These are phyloP conservation scores for Dendrolimus houi DNA, from an alignment of 2,888 invertebrate species.

Conservation along the genomic window DNA sequence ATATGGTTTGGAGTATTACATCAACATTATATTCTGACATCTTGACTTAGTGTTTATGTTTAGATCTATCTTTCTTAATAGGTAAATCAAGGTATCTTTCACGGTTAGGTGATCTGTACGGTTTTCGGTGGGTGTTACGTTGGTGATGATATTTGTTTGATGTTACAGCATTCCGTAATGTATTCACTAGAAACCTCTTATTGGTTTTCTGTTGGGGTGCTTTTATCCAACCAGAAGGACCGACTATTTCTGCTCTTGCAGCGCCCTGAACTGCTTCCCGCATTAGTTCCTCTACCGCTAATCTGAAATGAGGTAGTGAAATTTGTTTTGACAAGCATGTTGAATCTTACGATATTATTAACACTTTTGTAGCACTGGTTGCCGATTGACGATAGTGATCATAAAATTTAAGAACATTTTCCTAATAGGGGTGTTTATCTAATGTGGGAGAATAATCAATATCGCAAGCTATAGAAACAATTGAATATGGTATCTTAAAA, in stretches of 20 bases:
- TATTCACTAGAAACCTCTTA: slow-evolving; percentile 71
- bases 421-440: too few species aligned
- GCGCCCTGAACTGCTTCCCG: slow-evolving; percentile 77
- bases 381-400: too few species aligned
- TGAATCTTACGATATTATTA: not conserved
- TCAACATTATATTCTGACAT: slow-evolving; percentile 56
- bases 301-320: slow-evolving; percentile 34
- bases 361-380: too few species aligned
- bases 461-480: too few species aligned
- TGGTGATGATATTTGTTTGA: slow-evolving; percentile 61
- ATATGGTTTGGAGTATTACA: slow-evolving; percentile 72
- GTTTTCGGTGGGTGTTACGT: slow-evolving; percentile 29
- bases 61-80: slow-evolving; percentile 57
- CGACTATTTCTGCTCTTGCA: slow-evolving; percentile 75
- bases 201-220: slow-evolving; percentile 65
- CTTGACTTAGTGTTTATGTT: slow-evolving; percentile 48
- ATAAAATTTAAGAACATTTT: too few species aligned
- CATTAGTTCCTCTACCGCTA: slow-evolving; percentile 77
- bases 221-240: slow-evolving; percentile 78
- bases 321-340: too few species aligned
- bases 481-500: too few species aligned
- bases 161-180: slow-evolving; percentile 57
- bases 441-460: too few species aligned
- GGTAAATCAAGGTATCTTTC: slow-evolving; percentile 44
- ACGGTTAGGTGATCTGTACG: slow-evolving; percentile 44